A percentile compares a stretch with the other conserved stretches of the same genome.
These are phyloP conservation scores for Cryptocephalus primarius DNA, from an alignment of 2,888 invertebrate species.

Conservation along the genomic window DNA sequence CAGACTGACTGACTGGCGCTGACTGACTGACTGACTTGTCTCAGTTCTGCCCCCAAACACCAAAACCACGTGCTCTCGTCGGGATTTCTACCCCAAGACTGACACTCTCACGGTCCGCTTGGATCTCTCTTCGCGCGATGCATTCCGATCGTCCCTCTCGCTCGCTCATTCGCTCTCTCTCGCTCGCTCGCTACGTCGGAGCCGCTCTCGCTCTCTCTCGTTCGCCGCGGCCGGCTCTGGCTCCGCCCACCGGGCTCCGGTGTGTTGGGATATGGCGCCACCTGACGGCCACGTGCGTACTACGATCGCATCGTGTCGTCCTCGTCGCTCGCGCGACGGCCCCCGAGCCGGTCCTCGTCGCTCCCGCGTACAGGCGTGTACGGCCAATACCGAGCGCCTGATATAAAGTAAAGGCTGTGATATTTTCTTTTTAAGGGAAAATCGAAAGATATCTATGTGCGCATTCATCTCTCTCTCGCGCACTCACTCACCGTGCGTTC, in stretches of 20 bases:
- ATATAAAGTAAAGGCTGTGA: slow-evolving; percentile 26
- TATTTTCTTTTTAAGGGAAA: slow-evolving; percentile 38
- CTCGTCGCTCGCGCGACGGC: slow-evolving; percentile 5
- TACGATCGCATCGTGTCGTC: slow-evolving; percentile 3
- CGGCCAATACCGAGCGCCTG: slow-evolving; percentile 15
- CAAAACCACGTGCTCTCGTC: slow-evolving; percentile 43
- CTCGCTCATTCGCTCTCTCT: slow-evolving; percentile 6
- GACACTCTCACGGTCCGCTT: slow-evolving; percentile 21
- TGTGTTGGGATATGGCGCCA: slow-evolving; percentile 38
- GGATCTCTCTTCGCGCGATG: slow-evolving; percentile 39
- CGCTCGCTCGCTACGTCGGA: slow-evolving; percentile 38
- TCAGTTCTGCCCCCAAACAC: no score
- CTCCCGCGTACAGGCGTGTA: slow-evolving; percentile 5
- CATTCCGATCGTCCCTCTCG: slow-evolving; percentile 39
- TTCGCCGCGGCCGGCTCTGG: slow-evolving; percentile 26
- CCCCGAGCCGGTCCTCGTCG: slow-evolving; percentile 7
- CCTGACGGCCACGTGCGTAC: slow-evolving; percentile 23
- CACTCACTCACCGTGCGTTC: slow-evolving; percentile 15
- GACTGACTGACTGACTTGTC: no score
- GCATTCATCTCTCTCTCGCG: slow-evolving; percentile 27
- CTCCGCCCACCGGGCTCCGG: slow-evolving; percentile 44
- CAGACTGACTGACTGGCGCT: no score
- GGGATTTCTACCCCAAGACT: slow-evolving; percentile 48
- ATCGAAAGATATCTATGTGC: slow-evolving; percentile 34
- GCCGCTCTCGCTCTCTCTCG: slow-evolving; percentile 16